A percentile compares a stretch with the other conserved stretches of the same genome.
Conservation (phyloP, 2,797 vertebrate species). For the Cheirogaleus major region DNA sequence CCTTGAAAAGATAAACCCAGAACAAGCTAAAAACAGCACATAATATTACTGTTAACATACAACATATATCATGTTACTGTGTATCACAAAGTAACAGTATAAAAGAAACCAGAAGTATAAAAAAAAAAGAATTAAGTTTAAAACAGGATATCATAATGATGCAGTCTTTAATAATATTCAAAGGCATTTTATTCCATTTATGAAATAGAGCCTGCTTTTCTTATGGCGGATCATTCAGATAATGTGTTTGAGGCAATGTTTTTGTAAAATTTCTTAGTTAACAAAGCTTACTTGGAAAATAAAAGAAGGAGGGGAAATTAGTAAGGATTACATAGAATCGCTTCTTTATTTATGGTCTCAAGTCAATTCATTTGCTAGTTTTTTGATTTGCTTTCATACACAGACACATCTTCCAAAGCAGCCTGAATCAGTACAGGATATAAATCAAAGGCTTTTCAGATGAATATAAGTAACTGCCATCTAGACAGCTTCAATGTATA, state of each 20-base stretch:
- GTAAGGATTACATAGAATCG: neutral
- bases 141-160: neutral
- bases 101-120: conserved; percentile 8
- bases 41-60: conserved; percentile 46
- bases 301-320: neutral
- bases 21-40: conserved; percentile 66
- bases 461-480: neutral
- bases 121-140: neutral
- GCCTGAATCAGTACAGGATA: neutral
- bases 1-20: conserved; percentile 83
- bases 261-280: neutral
- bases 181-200: conserved; percentile 18
- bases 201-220: neutral
- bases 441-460: conserved; percentile 9
- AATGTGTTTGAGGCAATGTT: neutral
- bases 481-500: neutral
- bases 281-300: neutral
- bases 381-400: neutral
- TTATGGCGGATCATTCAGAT: neutral
- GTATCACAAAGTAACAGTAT: conserved; percentile 42
- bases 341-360: neutral
- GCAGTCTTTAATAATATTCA: conserved; percentile 28
- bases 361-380: neutral
- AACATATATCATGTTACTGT: neutral
- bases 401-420: neutral